Percentiles rank a stretch among this genome's conserved stretches.
Conservation (phyloP, 2,888 invertebrate genomes). For the Luffia ferchaultella region DNA sequence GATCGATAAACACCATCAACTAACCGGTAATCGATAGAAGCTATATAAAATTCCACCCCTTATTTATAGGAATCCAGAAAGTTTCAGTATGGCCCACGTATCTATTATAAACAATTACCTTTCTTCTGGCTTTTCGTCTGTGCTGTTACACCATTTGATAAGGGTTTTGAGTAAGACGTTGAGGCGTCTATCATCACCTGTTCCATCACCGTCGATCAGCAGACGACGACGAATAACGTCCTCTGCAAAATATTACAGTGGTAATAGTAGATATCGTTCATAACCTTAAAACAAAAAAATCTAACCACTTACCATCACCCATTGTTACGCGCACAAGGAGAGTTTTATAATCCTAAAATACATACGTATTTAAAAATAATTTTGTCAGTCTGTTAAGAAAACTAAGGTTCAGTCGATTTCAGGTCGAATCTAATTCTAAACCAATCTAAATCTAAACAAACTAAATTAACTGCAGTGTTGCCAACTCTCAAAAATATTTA, state of each 20-base stretch:
- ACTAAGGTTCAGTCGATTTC: no score
- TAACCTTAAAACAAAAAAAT: background rate
- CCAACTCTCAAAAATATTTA: no score
- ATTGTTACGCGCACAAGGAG: conserved; percentile 14
- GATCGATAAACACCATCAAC: no score
- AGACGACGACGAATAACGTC: conserved; percentile 92
- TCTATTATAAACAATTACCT: conserved; percentile 47
- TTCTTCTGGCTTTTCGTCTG: conserved; percentile 72
- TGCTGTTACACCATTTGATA: conserved; percentile 79
- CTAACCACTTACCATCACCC: conserved; percentile 23
- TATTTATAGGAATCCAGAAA: no score
- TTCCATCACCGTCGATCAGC: conserved; percentile 96
- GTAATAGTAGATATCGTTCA: conserved; percentile 1
- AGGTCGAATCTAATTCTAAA: no score
- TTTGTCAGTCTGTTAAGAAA: no score
- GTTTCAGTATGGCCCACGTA: background rate
- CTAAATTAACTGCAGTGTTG: no score
- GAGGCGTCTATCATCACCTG: conserved; percentile 91
- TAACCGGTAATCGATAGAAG: no score
- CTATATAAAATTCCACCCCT: no score
- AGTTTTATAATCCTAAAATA: no score
- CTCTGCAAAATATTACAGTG: conserved; percentile 66
- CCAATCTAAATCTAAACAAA: no score
- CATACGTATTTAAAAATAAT: no score
- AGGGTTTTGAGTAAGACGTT: conserved; percentile 85